Percentiles rank a stretch among this genome's conserved stretches.
These are phyloP conservation scores for Busseola fusca DNA, from an alignment of 2,888 invertebrate species.

Conservation along the genomic window DNA sequence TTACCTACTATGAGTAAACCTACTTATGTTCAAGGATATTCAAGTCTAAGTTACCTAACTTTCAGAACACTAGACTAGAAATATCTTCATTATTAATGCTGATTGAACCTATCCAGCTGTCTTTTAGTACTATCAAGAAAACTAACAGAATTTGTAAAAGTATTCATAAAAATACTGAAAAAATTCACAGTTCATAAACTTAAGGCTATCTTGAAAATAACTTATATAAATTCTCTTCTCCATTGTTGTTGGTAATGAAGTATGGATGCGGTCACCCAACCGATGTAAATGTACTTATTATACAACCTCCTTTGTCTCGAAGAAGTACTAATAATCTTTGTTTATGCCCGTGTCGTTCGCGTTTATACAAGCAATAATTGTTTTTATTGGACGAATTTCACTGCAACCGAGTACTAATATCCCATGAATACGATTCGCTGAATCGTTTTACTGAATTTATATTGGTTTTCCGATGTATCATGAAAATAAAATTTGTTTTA, in stretches of 20 bases:
- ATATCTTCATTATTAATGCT: constrained; percentile 9
- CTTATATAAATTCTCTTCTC: constrained; percentile 76
- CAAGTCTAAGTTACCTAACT: constrained; percentile 6
- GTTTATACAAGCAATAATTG: constrained; percentile 76
- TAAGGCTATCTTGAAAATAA: constrained; percentile 72
- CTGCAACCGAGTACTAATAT: constrained; percentile 65
- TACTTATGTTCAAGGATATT: neutral
- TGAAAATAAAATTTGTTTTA: constrained; percentile 45
- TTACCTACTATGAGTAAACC: neutral
- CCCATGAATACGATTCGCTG: constrained; percentile 59
- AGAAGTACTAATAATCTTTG: constrained; percentile 70
- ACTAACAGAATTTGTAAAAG: constrained; percentile 9
- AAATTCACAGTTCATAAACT: constrained; percentile 78
- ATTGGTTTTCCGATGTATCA: constrained; percentile 54
- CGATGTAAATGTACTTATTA: constrained; percentile 78
- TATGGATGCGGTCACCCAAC: constrained; percentile 75
- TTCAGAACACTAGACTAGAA: neutral
- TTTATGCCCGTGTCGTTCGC: constrained; percentile 73
- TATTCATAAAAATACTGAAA: constrained; percentile 43
- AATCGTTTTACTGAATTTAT: constrained; percentile 58
- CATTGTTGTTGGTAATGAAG: constrained; percentile 74
- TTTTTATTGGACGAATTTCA: constrained; percentile 76
- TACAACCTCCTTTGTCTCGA: constrained; percentile 72
- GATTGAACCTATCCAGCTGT: neutral
- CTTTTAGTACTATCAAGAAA: neutral